phyloP scores from a whole-genome alignment of 1,140 invertebrate genomes.

The Formica selysi region DNA sequence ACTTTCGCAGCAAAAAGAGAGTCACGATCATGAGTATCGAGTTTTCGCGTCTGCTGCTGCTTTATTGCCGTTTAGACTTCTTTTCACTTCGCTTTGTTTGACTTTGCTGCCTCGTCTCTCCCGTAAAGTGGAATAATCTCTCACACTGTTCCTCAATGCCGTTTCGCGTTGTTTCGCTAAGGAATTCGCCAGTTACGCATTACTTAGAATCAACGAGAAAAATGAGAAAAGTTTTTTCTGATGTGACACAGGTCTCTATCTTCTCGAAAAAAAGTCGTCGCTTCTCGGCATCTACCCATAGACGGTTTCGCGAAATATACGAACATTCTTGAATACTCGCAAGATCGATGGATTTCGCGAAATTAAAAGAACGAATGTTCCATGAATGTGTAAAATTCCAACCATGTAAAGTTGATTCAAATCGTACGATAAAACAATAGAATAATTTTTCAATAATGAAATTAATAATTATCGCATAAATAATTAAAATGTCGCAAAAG shows the following conservation, averaged over 20 bases:
- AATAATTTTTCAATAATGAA: not conserved
- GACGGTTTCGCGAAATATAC: conserved; percentile 31
- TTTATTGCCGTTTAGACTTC: conserved; percentile 73
- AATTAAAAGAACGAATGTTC: not conserved
- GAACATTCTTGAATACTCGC: not conserved
- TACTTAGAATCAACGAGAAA: conserved; percentile 42
- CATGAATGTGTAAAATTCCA: not conserved
- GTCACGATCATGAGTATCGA: conserved; percentile 69
- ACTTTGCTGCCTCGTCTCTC: conserved; percentile 32
- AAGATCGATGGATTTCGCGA: not conserved
- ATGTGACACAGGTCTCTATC: conserved; percentile 38
- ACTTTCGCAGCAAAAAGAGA: conserved; percentile 44
- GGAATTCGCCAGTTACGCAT: conserved; percentile 45
- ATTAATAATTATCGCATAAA: not conserved
- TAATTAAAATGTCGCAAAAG: not conserved
- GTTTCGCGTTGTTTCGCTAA: conserved; percentile 31
- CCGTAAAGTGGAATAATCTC: conserved; percentile 52
- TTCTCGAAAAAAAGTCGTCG: conserved; percentile 23
- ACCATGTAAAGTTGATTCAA: not conserved
- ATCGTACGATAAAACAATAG: not conserved
- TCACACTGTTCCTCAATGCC: conserved; percentile 31
- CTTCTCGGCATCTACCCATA: not conserved
- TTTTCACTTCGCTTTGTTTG: conserved; percentile 63
- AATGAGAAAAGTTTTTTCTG: conserved; percentile 40
- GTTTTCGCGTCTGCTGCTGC: conserved; percentile 62